Percentiles rank a stretch among this genome's conserved stretches.
phyloP scores from a whole-genome alignment of 2,797 vertebrate species.

The Anas bahamensis region DNA sequence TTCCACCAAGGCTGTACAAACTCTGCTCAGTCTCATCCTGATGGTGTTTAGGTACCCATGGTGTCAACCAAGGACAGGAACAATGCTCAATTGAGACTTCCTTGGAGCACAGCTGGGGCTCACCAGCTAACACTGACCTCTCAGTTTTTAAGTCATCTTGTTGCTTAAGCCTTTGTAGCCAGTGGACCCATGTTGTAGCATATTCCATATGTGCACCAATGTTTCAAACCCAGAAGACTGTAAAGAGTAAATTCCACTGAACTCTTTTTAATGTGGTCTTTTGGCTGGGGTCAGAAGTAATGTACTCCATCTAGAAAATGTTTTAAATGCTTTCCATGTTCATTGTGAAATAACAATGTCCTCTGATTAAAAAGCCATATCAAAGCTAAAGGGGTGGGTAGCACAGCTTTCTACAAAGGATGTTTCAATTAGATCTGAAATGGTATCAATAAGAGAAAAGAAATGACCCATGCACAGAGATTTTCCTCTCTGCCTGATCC shows the following conservation, averaged over 20 bases:
- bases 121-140: not conserved
- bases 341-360: slow-evolving; percentile 59
- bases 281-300: slow-evolving; percentile 56
- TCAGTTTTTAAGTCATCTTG: not conserved
- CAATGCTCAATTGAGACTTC: not conserved
- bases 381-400: slow-evolving; percentile 32
- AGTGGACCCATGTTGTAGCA: not conserved
- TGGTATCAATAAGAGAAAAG: not conserved
- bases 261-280: slow-evolving; percentile 68
- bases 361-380: slow-evolving; percentile 75
- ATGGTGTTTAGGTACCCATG: not conserved
- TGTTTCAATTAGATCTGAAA: slow-evolving; percentile 66
- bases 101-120: not conserved
- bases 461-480: not conserved
- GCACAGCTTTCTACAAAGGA: slow-evolving; percentile 43
- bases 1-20: not conserved
- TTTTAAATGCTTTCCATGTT: slow-evolving; percentile 62
- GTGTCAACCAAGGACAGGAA: not conserved
- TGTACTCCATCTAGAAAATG: slow-evolving; percentile 49
- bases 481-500: slow-evolving; percentile 9
- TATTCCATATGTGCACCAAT: not conserved
- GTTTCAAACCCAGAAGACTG: not conserved
- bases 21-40: not conserved
- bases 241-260: slow-evolving; percentile 11
- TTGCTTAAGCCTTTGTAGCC: not conserved